Evolutionary conservation across 2,888 invertebrate species (phyloP), one percentile per base, ranked within the genome.

Genomic region (Drosophila gaucha): DNA sequence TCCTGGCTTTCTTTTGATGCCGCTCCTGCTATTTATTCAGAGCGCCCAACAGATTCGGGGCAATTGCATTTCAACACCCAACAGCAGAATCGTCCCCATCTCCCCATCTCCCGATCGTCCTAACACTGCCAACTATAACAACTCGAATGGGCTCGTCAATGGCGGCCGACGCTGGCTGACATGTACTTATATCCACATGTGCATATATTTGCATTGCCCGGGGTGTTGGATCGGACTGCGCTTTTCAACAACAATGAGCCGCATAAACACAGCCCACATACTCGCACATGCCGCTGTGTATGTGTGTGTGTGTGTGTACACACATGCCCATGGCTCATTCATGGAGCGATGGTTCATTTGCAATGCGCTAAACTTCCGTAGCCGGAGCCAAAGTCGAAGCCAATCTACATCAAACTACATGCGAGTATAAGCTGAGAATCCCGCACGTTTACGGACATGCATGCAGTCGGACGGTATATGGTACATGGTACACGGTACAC

Each of bases 131-230:
- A 67, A 47, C 43, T 67, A 56, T 66, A 77, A 67, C 62, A 73
- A 80, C 82, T 77, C 63, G 65, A 73, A 68, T 77, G 82, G 82
- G 66, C 73, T 56, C 69, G 59, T 80, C 82, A 59, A 22, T 47
- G 56, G 38, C 54, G 30, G 44, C 47, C 44, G 60, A 44, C 63
- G 38, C 26, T 65, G 47, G 58, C 51, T 58, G 64, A 69, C 64
- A 69, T 82, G 60, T 75, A 59, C 70, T 73, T 74, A 70, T 74
- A 69, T 69, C 64, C 62, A 62, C 72, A 67, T 66, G 80, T 66
- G 84, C 84, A 83, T 76, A 80, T 83, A 78, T 83, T 83, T 78
- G 80, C 80, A 83, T 75, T 65, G 69, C 65, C 78, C 44, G 31
- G 73, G 77, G 76, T 72, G 65, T 76, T 38, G 39, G 44, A 79